Percentiles rank a stretch among this genome's conserved stretches.
These are phyloP conservation scores for Drosophila varians DNA, from an alignment of 1,140 invertebrate species.

Conservation along the genomic window DNA sequence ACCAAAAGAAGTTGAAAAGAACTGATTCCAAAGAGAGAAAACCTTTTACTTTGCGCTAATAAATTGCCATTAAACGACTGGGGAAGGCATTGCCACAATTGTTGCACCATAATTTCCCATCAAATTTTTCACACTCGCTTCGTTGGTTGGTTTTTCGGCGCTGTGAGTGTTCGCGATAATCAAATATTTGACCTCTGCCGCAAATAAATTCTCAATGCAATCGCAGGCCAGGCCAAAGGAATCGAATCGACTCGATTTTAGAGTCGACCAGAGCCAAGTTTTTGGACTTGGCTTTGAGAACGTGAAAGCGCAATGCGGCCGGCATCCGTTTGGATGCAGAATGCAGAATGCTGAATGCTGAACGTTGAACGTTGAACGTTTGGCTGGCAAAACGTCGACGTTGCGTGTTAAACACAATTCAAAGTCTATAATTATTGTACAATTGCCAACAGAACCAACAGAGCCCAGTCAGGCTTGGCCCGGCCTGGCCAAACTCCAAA, in stretches of 20 bases:
- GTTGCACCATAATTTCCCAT: constrained; percentile 82
- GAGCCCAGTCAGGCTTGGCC: constrained; percentile 47
- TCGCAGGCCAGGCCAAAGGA: constrained; percentile 40
- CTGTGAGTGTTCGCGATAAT: constrained; percentile 71
- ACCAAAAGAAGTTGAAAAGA: constrained; percentile 1
- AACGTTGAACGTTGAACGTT: constrained; percentile 13
- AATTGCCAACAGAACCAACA: constrained; percentile 77
- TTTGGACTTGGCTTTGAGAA: constrained; percentile 31
- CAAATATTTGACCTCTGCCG: constrained; percentile 82
- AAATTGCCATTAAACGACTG: constrained; percentile 78
- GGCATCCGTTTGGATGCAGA: constrained; percentile 35
- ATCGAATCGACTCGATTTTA: constrained; percentile 5
- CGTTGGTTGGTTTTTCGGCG: constrained; percentile 38
- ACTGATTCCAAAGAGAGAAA: constrained; percentile 41
- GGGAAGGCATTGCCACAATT: constrained; percentile 69
- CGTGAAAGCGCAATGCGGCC: constrained; percentile 68
- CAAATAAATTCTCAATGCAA: constrained; percentile 82
- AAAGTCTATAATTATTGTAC: constrained; percentile 83
- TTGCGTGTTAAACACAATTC: constrained; percentile 83
- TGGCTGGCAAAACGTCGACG: constrained; percentile 61
- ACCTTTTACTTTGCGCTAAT: constrained; percentile 81
- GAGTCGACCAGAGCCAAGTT: constrained; percentile 2
- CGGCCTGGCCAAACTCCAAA: background rate
- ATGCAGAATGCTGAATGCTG: constrained; percentile 10
- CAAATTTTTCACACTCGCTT: constrained; percentile 82